Evolutionary conservation across 2,113 vertebrate genomes (phyloP).

Genomic region (Tringa solitaria): DNA sequence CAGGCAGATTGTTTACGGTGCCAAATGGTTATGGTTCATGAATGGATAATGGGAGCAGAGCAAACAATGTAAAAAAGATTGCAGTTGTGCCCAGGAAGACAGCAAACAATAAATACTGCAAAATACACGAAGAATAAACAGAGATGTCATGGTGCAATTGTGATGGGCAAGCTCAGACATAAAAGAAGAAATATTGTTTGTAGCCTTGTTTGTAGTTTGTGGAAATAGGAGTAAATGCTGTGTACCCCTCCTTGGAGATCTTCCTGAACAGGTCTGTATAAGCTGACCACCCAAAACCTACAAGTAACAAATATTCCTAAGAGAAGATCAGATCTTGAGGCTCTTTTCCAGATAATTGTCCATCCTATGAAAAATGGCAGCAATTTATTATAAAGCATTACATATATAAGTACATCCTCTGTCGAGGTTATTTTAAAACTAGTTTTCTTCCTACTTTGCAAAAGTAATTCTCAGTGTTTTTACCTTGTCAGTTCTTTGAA

Average conservation of each 20-base stretch:
- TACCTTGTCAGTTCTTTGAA: background rate
- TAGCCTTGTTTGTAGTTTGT: no score
- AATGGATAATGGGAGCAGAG: background rate
- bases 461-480: background rate
- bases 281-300: background rate
- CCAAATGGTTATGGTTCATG: background rate
- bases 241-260: background rate
- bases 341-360: background rate
- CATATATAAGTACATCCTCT: background rate
- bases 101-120: background rate
- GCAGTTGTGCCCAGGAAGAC: background rate
- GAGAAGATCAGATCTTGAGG: background rate
- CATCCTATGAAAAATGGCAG: background rate
- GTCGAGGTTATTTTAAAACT: background rate
- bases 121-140: background rate
- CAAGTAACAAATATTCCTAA: background rate
- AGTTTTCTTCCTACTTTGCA: background rate
- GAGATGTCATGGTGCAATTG: background rate
- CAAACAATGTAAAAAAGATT: background rate
- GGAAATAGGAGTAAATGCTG: background rate
- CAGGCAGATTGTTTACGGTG: background rate
- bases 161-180: background rate
- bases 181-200: background rate
- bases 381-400: background rate
- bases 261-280: background rate